Conservation (phyloP, 2,888 invertebrate genomes). For the Napeogenes sylphis region DNA sequence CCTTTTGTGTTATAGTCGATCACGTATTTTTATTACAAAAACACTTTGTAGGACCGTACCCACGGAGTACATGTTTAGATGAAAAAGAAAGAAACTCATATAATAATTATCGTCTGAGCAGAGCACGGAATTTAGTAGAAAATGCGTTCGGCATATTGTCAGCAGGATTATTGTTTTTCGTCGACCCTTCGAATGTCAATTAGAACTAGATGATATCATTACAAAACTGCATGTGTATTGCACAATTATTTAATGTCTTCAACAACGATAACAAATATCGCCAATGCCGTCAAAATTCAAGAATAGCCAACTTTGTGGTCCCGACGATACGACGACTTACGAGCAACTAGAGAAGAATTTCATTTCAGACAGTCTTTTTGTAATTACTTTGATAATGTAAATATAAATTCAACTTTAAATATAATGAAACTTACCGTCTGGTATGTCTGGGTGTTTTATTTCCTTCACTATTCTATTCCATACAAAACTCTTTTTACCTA, state of each 20-base stretch:
- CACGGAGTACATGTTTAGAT: slow-evolving; percentile 10
- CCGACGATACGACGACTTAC: slow-evolving; percentile 33
- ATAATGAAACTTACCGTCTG: slow-evolving; percentile 34
- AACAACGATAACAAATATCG: no score
- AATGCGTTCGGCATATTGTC: slow-evolving; percentile 27
- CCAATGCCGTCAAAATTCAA: slow-evolving; percentile 25
- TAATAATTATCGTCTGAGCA: slow-evolving; percentile 25
- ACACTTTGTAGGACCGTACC: slow-evolving; percentile 11
- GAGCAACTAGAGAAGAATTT: slow-evolving; percentile 34
- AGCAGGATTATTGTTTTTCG: slow-evolving; percentile 21
- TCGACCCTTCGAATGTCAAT: slow-evolving; percentile 34
- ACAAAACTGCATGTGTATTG: slow-evolving; percentile 29
- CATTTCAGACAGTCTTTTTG: slow-evolving; percentile 32
- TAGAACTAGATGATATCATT: slow-evolving; percentile 31
- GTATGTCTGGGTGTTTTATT: slow-evolving; percentile 33
- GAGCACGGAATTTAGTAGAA: slow-evolving; percentile 8
- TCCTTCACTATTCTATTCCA: slow-evolving; percentile 33
- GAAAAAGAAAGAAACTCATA: slow-evolving; percentile 15
- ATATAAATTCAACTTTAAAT: slow-evolving; percentile 3
- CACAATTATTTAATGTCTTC: slow-evolving; percentile 22
- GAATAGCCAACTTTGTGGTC: slow-evolving; percentile 29
- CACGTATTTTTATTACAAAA: slow-evolving; percentile 12
- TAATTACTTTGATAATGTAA: slow-evolving; percentile 35
- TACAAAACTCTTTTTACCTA: slow-evolving; percentile 30
- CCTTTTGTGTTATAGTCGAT: slow-evolving; percentile 29